Percentiles rank a stretch among this genome's conserved stretches.
Evolutionary conservation across 2,888 invertebrate genomes (phyloP).

Genomic region (Drosophila kambysellisi): DNA sequence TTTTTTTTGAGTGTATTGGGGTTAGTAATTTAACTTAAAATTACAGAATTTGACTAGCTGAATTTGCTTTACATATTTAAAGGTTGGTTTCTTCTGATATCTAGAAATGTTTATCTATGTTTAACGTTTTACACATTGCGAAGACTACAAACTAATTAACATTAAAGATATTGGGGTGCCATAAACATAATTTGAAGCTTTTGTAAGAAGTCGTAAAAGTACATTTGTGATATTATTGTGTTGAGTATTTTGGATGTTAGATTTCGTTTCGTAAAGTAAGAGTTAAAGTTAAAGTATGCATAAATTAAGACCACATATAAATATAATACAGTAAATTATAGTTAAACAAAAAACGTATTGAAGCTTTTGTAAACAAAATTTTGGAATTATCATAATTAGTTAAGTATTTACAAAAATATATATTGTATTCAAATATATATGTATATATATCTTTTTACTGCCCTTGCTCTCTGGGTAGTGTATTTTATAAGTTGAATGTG

Average conservation of each 20-base stretch:
- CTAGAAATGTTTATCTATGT: constrained; percentile 48
- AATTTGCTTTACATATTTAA: constrained; percentile 82
- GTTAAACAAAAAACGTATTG: constrained; percentile 55
- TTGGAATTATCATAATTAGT: constrained; percentile 49
- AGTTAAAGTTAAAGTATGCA: constrained; percentile 35
- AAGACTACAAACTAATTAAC: constrained; percentile 78
- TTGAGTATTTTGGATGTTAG: constrained; percentile 82
- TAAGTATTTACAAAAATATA: constrained; percentile 71
- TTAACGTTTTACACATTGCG: constrained; percentile 51
- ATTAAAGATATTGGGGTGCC: constrained; percentile 65
- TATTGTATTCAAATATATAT: constrained; percentile 32
- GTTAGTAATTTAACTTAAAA: constrained; percentile 77
- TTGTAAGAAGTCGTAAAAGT: constrained; percentile 55
- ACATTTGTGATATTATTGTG: constrained; percentile 82
- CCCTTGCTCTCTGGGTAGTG: constrained; percentile 23
- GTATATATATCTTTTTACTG: constrained; percentile 18
- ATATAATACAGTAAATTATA: constrained; percentile 75
- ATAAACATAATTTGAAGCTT: constrained; percentile 59
- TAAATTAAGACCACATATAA: constrained; percentile 78
- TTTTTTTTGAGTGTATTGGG: constrained; percentile 73
- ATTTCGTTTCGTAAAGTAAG: constrained; percentile 64
- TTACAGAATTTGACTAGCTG: constrained; percentile 83
- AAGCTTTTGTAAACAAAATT: constrained; percentile 53
- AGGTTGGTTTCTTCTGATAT: constrained; percentile 42
- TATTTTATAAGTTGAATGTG: constrained; percentile 36